Conservation (phyloP, 2,797 vertebrate species). For the Menidia menidia region DNA sequence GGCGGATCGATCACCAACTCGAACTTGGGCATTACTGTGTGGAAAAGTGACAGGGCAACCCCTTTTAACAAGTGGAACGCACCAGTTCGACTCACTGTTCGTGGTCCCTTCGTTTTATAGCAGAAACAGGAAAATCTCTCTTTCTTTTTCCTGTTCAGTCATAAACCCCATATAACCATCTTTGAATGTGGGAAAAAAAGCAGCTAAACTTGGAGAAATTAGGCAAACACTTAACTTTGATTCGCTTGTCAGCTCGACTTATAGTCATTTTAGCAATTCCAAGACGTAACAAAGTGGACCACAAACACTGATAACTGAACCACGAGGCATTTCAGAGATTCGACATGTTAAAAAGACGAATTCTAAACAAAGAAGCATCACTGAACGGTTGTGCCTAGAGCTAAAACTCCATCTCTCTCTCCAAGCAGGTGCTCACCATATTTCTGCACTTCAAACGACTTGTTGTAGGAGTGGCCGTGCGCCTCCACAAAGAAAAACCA, state of each 20-base stretch:
- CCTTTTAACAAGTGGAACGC: too few relatives aligned
- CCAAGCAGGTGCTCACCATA: conserved; percentile 84
- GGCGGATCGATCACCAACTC: conserved; percentile 89
- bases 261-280: neutral
- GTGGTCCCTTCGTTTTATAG: too few relatives aligned
- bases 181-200: neutral
- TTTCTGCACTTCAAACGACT: conserved; percentile 94
- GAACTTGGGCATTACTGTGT: conserved; percentile 90
- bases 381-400: neutral
- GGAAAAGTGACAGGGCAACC: conserved; percentile 2
- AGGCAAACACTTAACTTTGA: neutral
- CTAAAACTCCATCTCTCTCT: neutral
- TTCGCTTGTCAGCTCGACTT: neutral
- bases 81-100: too few relatives aligned
- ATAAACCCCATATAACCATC: neutral
- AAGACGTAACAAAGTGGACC: neutral
- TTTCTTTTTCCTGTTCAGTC: neutral
- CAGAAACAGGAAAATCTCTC: neutral
- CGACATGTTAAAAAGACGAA: neutral
- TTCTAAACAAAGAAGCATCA: too few relatives aligned
- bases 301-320: neutral
- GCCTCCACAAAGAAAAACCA: conserved; percentile 92
- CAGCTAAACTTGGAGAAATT: neutral
- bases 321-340: neutral
- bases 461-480: conserved; percentile 92